Base-by-base conservation (phyloP, 92 coral and sea anemone genomes). In the Palythoa caribaeorum region DNA sequence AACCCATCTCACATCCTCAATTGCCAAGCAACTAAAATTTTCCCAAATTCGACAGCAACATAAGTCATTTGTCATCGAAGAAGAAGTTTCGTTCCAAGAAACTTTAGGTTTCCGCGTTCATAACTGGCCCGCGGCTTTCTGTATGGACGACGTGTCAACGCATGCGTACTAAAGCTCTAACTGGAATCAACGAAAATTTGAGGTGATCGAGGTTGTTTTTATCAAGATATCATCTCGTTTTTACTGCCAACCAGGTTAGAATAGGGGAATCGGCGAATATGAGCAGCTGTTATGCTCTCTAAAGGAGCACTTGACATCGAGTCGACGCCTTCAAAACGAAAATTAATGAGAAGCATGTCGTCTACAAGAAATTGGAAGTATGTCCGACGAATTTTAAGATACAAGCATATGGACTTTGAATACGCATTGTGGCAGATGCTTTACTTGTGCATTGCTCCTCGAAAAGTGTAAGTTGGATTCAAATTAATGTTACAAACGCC, bases 361-460 rank as follows among this genome's bases (percentile, higher is more conserved):
- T 88, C 96, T 6, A 87, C 98, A 19, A 93, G 87, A 90, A 93
- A 93, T 85, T 97, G 97, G 98, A 97, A 97, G 79, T 97, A 95
- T 51, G 93, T 97, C 84, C 90, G 95, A 37, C 93, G 99, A 78
- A 94, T 97, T 50, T 83, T 97, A 57, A 95, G 92, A 88, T 97
- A 91, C 91, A 93, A 98, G 85, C 99, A 97, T 83, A 97, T 97
- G 99, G 99, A 97, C 89, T 97, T 97, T 87, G 99, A 97, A 87
- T 97, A 95, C 92, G 99, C 99, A 52, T 87, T 97, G 20, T 97
- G 99, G 99, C 99, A 97, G 89, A 97, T 97, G 99, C 84, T 97
- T 0, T 97, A 97, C 86, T 89, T 97, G 68, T 97, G 98, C 65
- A 83, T 95, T 39, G 94, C 98, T 52, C 99, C 99, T 9, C 93